These are phyloP conservation scores for Oscheius sp. DNA, from an alignment of 2,888 invertebrate species.

Conservation along the genomic window DNA sequence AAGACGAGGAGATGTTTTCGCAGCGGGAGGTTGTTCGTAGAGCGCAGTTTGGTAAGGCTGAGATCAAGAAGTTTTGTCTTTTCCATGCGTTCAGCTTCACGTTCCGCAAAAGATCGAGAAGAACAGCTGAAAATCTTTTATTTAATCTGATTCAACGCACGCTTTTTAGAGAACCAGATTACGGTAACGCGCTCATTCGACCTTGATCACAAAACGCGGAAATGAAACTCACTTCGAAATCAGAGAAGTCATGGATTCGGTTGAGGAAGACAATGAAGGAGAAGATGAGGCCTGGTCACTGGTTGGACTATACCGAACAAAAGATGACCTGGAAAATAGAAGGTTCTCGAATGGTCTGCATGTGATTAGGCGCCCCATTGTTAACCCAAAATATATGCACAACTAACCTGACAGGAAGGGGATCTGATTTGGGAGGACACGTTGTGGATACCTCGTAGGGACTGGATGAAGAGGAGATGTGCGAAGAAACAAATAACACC, in stretches of 20 bases:
- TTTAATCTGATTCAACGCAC: not conserved
- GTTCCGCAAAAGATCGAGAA: slow-evolving; percentile 53
- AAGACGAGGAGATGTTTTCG: slow-evolving; percentile 57
- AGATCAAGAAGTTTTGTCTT: slow-evolving; percentile 50
- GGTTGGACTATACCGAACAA: slow-evolving; percentile 17
- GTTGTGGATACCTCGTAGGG: slow-evolving; percentile 35
- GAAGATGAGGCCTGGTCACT: slow-evolving; percentile 20
- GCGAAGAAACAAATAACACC: slow-evolving; percentile 42
- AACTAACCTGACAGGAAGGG: slow-evolving; percentile 48
- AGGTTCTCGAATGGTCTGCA: not conserved
- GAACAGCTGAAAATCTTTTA: slow-evolving; percentile 46
- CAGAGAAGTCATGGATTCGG: slow-evolving; percentile 34
- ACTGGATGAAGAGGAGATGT: slow-evolving; percentile 39
- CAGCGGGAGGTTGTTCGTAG: slow-evolving; percentile 48
- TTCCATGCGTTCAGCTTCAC: slow-evolving; percentile 51
- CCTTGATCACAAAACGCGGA: not conserved
- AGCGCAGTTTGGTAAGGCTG: slow-evolving; percentile 49
- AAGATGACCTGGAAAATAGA: slow-evolving; percentile 10
- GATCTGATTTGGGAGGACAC: slow-evolving; percentile 39
- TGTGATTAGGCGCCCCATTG: not conserved
- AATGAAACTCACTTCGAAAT: slow-evolving; percentile 28
- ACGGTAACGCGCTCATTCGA: not conserved
- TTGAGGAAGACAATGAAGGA: slow-evolving; percentile 31
- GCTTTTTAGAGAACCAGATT: not conserved
- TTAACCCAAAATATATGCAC: not conserved